Conservation (phyloP, 2,797 vertebrate species). For the Erithacus rubecula region DNA sequence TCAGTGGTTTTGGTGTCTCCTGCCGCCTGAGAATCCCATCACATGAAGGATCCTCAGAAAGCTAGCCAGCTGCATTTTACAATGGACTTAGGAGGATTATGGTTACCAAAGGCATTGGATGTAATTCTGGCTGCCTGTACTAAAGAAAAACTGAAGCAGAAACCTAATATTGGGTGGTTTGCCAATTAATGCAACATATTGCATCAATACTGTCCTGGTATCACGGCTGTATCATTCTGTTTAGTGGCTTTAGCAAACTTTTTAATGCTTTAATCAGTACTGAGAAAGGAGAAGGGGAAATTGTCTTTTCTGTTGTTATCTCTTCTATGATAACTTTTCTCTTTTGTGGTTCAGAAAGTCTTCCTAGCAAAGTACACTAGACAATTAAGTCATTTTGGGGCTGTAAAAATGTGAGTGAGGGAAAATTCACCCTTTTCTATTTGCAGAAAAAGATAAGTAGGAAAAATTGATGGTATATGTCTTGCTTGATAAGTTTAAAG, state of each 20-base stretch:
- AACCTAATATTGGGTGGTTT: neutral
- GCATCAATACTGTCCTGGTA: neutral
- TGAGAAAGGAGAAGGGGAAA: neutral
- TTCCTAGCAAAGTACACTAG: neutral
- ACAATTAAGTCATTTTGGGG: neutral
- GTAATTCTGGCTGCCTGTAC: neutral
- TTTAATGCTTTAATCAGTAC: neutral
- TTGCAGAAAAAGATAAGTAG: neutral
- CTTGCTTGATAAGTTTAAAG: neutral
- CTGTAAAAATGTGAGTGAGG: neutral
- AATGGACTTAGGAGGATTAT: neutral
- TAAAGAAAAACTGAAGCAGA: neutral
- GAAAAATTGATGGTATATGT: neutral
- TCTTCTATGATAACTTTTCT: neutral
- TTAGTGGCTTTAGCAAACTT: neutral
- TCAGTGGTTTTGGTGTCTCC: neutral
- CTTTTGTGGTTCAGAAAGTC: neutral
- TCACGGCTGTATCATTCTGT: neutral
- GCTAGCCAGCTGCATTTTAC: neutral
- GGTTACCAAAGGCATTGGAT: neutral
- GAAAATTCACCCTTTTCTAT: neutral
- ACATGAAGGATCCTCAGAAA: neutral
- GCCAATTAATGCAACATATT: neutral
- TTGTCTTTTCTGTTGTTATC: neutral
- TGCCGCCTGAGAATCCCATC: neutral